Evolutionary conservation across 2,888 invertebrate species (phyloP), one percentile per base, ranked within the genome.

Genomic region (Lissocephala sabroskyi): DNA sequence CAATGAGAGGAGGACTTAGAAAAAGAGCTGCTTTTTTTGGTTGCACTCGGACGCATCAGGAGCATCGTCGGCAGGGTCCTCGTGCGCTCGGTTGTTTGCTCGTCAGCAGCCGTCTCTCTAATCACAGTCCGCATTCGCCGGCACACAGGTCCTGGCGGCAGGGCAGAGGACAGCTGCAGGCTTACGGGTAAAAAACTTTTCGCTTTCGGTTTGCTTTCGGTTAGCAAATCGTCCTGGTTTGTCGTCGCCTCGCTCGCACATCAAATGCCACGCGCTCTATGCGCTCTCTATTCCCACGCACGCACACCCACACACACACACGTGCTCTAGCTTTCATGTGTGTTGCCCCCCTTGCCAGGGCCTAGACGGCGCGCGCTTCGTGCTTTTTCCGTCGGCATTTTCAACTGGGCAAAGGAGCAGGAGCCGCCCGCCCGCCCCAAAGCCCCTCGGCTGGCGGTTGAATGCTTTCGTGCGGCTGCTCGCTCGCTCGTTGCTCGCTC

Each of bases 371-470:
- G 4, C 23, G 23, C 23, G 23, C 23, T 23, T 23, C 56, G 48
- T 53, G 30, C 54, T 68, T 64, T n/a, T 66, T 62, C 75, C 71
- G 68, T 68, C 79, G 77, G 75, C 57, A 65, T 62, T 71, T 65
- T 49, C 45, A 52, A 30, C 26, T 48, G 46, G 49, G 14, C 33
- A 2, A 33, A 46, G 23, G 36, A 37, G 30, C 39, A 32, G 14
- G 11, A 36, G 36, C 35, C 29, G 36, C 23, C 47, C 18, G 45
- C 46, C 16, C 36, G 29, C 53, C 37, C 11, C 19, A 11, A n/a
- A 33, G 39, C 33, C 1, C 45, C 52, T 52, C 43, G 64, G 52
- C 40, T 33, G 43, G 41, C 49, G 7, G 3, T 23, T 23, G 23
- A n/a, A n/a, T 23, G 23, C 7, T 3, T 23, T 23, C 23, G 23